Conservation (phyloP, 1,140 invertebrate species). For the Drosophila mojavensis region DNA sequence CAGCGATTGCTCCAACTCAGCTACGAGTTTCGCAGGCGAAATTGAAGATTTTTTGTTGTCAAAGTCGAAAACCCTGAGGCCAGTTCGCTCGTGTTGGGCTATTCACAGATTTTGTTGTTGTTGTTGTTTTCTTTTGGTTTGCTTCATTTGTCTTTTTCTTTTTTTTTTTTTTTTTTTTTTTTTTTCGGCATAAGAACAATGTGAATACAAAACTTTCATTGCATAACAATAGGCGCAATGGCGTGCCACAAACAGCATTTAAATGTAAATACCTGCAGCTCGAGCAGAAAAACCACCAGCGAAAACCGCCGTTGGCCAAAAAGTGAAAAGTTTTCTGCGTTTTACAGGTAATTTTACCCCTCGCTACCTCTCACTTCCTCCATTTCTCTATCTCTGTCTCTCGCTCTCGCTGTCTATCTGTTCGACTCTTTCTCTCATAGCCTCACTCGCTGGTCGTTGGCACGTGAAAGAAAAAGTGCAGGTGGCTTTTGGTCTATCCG, state of each 20-base stretch:
- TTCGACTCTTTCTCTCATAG: constrained; percentile 2
- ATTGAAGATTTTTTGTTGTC: constrained; percentile 3
- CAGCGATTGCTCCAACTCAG: constrained; percentile 6
- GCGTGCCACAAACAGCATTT: constrained; percentile 74
- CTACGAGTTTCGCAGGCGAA: neutral
- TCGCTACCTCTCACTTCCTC: neutral
- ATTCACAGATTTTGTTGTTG: neutral
- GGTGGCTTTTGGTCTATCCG: constrained; percentile 59
- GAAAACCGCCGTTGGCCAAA: constrained; percentile 51
- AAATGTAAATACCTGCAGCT: constrained; percentile 78
- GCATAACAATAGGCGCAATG: constrained; percentile 80
- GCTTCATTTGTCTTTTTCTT: too few relatives aligned
- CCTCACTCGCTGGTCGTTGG: constrained; percentile 58
- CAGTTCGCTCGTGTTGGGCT: neutral
- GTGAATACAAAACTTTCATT: constrained; percentile 71
- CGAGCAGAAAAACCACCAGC: constrained; percentile 52
- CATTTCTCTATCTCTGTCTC: neutral
- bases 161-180: neutral
- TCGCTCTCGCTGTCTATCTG: neutral
- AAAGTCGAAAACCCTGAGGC: neutral
- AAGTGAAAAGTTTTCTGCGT: constrained; percentile 70
- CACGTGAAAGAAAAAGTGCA: constrained; percentile 78
- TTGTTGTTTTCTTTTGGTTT: too few relatives aligned
- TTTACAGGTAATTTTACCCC: constrained; percentile 62
- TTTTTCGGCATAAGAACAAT: constrained; percentile 36